Evolutionary conservation across 2,113 vertebrate species (phyloP).

Genomic region (Oenanthe oenanthe): DNA sequence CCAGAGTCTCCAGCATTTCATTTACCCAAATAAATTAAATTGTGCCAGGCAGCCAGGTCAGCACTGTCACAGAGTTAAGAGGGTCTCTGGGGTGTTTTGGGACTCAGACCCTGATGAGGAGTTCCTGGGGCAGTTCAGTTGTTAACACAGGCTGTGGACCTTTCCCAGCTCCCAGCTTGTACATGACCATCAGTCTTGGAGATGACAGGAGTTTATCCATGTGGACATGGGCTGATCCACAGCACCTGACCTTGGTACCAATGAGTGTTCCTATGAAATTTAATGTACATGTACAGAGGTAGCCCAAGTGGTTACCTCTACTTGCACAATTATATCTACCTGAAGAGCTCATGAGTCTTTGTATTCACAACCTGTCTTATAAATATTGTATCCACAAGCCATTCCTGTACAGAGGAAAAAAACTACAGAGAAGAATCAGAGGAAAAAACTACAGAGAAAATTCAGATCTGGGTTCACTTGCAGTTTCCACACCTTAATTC

Average conservation of each 20-base stretch:
- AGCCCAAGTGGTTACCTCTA: not conserved
- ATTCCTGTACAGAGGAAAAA: not conserved
- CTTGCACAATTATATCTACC: not conserved
- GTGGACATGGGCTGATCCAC: not conserved
- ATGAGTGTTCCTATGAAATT: not conserved
- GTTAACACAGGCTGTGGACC: not conserved
- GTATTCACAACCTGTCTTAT: not conserved
- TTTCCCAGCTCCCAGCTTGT: not conserved
- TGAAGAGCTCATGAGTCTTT: not conserved
- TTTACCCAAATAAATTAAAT: not conserved
- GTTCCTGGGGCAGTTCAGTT: not conserved
- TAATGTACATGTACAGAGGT: not conserved
- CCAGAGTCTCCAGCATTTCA: fast-evolving
- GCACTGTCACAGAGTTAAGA: not conserved
- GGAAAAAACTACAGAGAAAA: not conserved
- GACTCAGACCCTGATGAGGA: not conserved
- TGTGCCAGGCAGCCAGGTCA: not conserved
- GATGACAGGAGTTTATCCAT: not conserved
- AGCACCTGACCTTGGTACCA: not conserved
- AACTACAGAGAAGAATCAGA: not conserved
- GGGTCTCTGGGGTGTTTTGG: not conserved
- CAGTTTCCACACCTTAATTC: not conserved
- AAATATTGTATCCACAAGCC: not conserved
- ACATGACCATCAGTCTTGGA: not conserved
- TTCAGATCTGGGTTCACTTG: not conserved